These are phyloP conservation scores for Embiotoca jacksoni DNA, from an alignment of 2,113 vertebrate species.

Conservation along the genomic window DNA sequence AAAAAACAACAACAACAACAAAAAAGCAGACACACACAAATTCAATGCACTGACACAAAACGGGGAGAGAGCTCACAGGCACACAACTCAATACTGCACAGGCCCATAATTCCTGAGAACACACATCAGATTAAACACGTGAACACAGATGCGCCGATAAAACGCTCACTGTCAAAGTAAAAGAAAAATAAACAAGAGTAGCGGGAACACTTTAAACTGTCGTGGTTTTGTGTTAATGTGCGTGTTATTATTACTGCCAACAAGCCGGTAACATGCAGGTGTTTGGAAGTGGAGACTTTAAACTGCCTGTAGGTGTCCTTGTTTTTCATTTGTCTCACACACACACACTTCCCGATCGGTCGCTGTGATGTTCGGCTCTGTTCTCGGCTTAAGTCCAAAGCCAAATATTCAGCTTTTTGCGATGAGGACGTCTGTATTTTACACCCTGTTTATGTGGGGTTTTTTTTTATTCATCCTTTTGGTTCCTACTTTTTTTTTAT, in stretches of 20 bases:
- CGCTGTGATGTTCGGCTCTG: not conserved
- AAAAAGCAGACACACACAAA: constrained; percentile 34
- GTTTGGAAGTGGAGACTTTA: constrained; percentile 17
- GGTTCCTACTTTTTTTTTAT: too few relatives aligned
- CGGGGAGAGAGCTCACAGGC: constrained; percentile 34
- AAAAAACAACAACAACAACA: constrained; percentile 16
- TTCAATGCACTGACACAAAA: constrained; percentile 62
- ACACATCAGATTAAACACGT: constrained; percentile 58
- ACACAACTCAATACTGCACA: constrained; percentile 35
- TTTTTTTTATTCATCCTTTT: too few relatives aligned
- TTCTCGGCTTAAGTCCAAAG: constrained; percentile 5
- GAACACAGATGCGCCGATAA: constrained; percentile 51
- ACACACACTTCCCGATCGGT: constrained; percentile 29
- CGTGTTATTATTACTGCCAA: constrained; percentile 48
- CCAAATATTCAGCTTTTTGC: not conserved
- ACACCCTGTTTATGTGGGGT: too few relatives aligned
- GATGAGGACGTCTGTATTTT: too few relatives aligned
- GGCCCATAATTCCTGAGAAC: constrained; percentile 47
- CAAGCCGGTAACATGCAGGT: constrained; percentile 25
- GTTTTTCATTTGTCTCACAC: constrained; percentile 37
- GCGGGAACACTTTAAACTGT: constrained; percentile 46
- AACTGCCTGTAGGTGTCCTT: constrained; percentile 15
- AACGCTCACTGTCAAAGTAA: constrained; percentile 49
- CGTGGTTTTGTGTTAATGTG: constrained; percentile 44
- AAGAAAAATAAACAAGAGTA: constrained; percentile 12